Evolutionary conservation across 1,140 invertebrate species (phyloP).

Genomic region (Pachyrhynchus sulphureomaculatus): DNA sequence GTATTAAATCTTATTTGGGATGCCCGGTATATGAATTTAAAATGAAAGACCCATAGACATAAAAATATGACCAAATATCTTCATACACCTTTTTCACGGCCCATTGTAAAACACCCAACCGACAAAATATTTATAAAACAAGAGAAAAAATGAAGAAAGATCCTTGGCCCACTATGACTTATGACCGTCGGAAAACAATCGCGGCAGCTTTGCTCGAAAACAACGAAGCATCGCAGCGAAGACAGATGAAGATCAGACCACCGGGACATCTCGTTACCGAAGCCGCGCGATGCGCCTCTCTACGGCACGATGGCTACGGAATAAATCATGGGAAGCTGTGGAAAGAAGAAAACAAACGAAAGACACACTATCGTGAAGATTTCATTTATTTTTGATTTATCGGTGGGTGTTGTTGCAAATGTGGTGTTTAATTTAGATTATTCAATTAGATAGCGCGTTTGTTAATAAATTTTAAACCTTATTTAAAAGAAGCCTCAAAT

Average conservation of each 20-base stretch:
- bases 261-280: constrained; percentile 45
- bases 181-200: constrained; percentile 29
- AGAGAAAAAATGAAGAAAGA: constrained; percentile 1
- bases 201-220: constrained; percentile 31
- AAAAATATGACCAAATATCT: neutral
- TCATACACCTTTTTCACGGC: constrained; percentile 3
- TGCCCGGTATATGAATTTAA: no score
- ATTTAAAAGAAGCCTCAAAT: no score
- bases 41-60: no score
- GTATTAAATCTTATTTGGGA: no score
- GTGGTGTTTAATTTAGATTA: no score
- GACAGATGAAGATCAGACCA: constrained; percentile 46
- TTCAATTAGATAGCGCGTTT: no score
- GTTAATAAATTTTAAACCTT: no score
- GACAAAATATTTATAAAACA: constrained; percentile 5
- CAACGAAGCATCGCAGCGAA: constrained; percentile 33
- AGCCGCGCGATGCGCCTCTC: constrained; percentile 40
- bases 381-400: no score
- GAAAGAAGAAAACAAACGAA: constrained; percentile 12
- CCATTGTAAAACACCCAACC: constrained; percentile 2
- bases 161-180: constrained; percentile 32
- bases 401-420: no score
- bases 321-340: constrained; percentile 39
- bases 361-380: constrained; percentile 8
- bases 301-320: constrained; percentile 39